Evolutionary conservation across 2,113 vertebrate species (phyloP), one percentile per base, ranked within the genome.

Genomic region (Amia ocellicauda): DNA sequence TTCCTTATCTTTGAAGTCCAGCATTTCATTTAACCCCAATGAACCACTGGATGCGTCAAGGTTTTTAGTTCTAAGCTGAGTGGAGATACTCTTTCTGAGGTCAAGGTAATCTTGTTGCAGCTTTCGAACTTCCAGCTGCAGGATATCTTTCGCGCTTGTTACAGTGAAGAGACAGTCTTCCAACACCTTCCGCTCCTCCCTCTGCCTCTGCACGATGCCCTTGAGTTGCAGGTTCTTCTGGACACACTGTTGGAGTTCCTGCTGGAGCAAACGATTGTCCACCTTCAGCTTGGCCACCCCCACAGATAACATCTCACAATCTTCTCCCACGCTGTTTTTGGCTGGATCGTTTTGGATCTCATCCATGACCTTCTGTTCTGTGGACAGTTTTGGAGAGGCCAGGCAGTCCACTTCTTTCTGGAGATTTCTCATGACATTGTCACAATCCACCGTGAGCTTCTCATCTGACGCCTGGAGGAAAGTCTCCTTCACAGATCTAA

Each of bases 241-340:
- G 27, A 41, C 62, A 10, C 74, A 71, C 54, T 76, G 76, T 67
- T 80, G 72, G 1, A 86, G 60, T 42, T 84, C 77, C 60, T 78
- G 80, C 66, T 79, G 82, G 17, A 89, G 73, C 41, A 73, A 50
- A 64, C 74, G 63, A 61, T 86, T 86, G 40, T 85, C 78, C 20
- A 78, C 60, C 50, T 69, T 80, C n/a, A 85, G 36, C 10, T 74
- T 70, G 50, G 66, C 60, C 20, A 82, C 36, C 29, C 75, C 50
- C 55, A 56, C 72, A 31, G 80, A 75, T 53, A 83, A 50, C 62
- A 62, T 61, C 56, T 83, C 74, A 29, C 67, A 78, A 41, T 88
- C 79, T 58, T 59, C 49, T 10, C 68, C 60, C 23, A 68, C 69
- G n/a, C 64, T 79, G 60, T 75, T 66, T 71, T 74, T 77, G 24